Evolutionary conservation across 2,888 invertebrate genomes (phyloP), one percentile per base, ranked within the genome.

Genomic region (Ypsolopha scabrella): DNA sequence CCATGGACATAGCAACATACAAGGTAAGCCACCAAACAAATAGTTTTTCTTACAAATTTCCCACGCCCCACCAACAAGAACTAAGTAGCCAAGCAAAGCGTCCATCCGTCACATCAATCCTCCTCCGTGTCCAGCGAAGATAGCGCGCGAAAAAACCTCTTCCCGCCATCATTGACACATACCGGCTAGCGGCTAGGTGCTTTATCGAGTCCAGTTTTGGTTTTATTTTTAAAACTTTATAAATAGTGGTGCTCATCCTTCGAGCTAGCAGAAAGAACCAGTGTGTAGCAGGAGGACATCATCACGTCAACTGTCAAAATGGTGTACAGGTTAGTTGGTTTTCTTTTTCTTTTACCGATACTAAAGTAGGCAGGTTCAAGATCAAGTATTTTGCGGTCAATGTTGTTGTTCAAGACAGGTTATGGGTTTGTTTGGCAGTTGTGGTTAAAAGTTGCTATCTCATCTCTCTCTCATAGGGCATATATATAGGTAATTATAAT

Each of bases 251-350:
- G 64, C 60, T 60, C 65, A 64, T 63, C 70, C 71, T 61, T 55
- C 53, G 60, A 54, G 59, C 55, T 64, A 68, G 65, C 68, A 61
- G 65, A 67, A 59, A 56, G 61, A 66, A 67, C 64, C 44, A 38
- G 52, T 11, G 8, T 41, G 51, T 37, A 33, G 41, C 38, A 43
- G 52, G 51, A 41, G 37, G 34, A 48, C 50, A 47, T 11, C 11
- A 51, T 36, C 52, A 3, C 24, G 24, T 24, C 24, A 24, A 24
- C 24, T 24, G 4, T 24, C 24, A 24, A 3, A 24, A 59, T 58
- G 55, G 77, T 83, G 80, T 78, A 77, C 76, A 77, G 82, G 82
- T 83, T 68, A 82, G 82, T 81, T 50, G 51, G 57, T 57, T 65
- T 65, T 54, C 54, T 56, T 64, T 65, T 58, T 59, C 37, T 48